Percentiles rank a stretch among this genome's conserved stretches.
These are phyloP conservation scores for Ginglymostoma cirratum DNA, from an alignment of 2,113 vertebrate species.

Conservation along the genomic window DNA sequence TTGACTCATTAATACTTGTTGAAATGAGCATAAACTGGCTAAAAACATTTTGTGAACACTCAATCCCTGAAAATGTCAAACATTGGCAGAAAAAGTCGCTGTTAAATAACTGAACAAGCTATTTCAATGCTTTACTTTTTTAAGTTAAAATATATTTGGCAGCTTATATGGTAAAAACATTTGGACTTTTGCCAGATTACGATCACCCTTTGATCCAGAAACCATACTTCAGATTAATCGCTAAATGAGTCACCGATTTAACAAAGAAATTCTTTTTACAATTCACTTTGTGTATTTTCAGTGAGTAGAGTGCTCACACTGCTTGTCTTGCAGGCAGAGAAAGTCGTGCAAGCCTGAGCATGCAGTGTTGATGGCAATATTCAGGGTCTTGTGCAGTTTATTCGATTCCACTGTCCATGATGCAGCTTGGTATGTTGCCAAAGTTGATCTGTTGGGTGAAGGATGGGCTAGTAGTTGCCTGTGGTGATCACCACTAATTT, in stretches of 20 bases:
- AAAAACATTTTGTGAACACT: too few species aligned
- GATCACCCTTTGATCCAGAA: background rate
- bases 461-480: background rate
- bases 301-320: background rate
- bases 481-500: background rate
- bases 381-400: background rate
- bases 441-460: background rate
- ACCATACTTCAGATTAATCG: background rate
- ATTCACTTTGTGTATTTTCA: background rate
- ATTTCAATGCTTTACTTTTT: background rate
- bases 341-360: background rate
- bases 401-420: background rate
- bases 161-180: background rate
- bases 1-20: background rate
- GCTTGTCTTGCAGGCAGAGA: background rate
- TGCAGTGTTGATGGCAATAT: too few species aligned
- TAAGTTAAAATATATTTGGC: background rate
- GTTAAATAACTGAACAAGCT: background rate
- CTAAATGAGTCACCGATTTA: background rate
- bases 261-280: background rate
- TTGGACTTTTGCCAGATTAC: background rate
- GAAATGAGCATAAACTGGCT: background rate
- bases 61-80: background rate
- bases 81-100: background rate
- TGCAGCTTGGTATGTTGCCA: background rate